phyloP scores from a whole-genome alignment of 2,888 invertebrate genomes.

The Tipula vernalis region DNA sequence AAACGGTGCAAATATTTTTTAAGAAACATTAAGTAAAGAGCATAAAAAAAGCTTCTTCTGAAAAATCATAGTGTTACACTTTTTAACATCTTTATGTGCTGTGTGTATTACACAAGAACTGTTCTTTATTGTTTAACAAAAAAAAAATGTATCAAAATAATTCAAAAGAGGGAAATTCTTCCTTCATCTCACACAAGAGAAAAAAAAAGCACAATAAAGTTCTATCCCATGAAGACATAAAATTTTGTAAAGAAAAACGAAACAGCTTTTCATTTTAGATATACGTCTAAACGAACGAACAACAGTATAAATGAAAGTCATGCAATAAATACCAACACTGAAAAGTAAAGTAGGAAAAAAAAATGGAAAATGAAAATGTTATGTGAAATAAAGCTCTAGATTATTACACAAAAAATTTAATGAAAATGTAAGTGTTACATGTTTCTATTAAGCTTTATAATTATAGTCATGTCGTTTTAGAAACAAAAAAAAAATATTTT shows the following conservation, averaged over 20 bases:
- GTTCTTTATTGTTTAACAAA: not conserved
- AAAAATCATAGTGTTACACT: not conserved
- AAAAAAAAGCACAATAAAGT: not conserved
- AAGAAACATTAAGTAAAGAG: constrained; percentile 4
- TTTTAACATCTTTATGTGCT: not conserved
- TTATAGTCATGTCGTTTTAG: not conserved
- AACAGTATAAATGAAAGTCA: not conserved
- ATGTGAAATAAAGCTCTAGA: not conserved
- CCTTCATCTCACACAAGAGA: not conserved
- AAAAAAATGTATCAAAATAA: not conserved
- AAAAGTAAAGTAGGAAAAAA: not conserved
- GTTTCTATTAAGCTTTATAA: not conserved
- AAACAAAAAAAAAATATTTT: not conserved
- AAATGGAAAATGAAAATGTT: not conserved
- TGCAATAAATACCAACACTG: not conserved
- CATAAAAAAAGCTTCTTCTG: not conserved
- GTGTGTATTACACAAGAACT: not conserved
- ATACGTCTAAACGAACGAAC: not conserved
- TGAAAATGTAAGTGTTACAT: constrained; percentile 4
- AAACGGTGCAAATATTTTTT: not conserved
- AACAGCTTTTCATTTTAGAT: not conserved
- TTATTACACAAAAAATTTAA: not conserved
- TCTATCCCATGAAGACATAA: not conserved
- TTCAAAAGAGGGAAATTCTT: not conserved
- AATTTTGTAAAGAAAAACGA: not conserved